Evolutionary conservation across 1,140 invertebrate genomes (phyloP), one percentile per base, ranked within the genome.

Genomic region (Luehdorfia chinensis): DNA sequence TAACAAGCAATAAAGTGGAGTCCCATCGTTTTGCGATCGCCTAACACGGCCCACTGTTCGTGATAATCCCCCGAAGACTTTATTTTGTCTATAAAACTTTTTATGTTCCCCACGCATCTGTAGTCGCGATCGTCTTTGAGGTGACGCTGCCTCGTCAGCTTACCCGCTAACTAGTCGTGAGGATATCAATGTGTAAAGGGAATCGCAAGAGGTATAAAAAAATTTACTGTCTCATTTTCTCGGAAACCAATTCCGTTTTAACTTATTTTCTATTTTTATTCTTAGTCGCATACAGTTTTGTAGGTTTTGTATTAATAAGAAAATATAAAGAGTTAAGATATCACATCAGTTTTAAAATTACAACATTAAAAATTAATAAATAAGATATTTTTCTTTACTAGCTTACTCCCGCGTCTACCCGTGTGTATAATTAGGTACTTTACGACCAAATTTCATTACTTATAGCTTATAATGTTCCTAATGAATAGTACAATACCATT

Each of bases 1-100:
- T 75, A 73, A 79, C 79, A 79, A 65, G 73, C 66, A 77, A 79
- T 84, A 84, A 84, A 84, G 75, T 69, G 54, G 64, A 75, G 75
- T 50, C 62, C 69, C 68, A 77, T 75, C 74, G 72, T 71, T 79
- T 73, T 68, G 68, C 69, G 70, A 80, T 80, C 74, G 23, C 66
- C 51, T 21, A 28, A 28, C 54, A 52, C 64, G 67, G 57, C 54
- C 66, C 60, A 59, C 59, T 61, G 66, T 64, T 66, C 56, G 49
- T 75, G 78, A 83, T 83, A 71, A 80, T 76, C 69, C 56, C 67
- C 62, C 57, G 44, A 56, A 64, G 59, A 73, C 63, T 80, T 72
- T 75, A 77, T 76, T 72, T 76, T 72, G 73, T 70, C 73, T 73
- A 80, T 84, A 83, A 83, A 68, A 74, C 49, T 65, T 77, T 69